Evolutionary conservation across 2,113 vertebrate species (phyloP), one percentile per base, ranked within the genome.

Genomic region (Syngnathus floridae): DNA sequence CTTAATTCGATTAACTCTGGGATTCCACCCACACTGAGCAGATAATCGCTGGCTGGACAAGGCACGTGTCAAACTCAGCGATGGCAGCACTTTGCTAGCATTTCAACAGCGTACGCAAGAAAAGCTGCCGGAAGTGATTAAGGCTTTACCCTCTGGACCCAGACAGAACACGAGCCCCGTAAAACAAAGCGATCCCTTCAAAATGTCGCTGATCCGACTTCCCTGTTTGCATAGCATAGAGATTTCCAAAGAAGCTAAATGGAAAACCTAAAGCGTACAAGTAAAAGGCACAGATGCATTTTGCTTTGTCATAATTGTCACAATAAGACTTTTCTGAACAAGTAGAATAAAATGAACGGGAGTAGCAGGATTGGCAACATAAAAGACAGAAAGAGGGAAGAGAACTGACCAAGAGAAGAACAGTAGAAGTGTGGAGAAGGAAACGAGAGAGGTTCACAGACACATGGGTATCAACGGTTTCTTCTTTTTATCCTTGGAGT

Each of bases 401-500:
- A 74, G 84, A 86, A 96, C 94, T 94, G 89, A 97, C 93, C 94
- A 91, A 92, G 84, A 81, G 83, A 87, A 75, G 86, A 90, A 90
- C 69, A 86, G 84, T 65, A 80, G 86, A 89, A 82, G 67, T 77
- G 86, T 79, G 69, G 46, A 75, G 36, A 76, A 38, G 88, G 88
- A 84, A 82, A 90, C 49, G 88, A 80, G 72, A 70, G 81, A 87
- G 88, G 79, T 87, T 95, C 91, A 98, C 87, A 99, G 78, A 90
- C 97, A 98, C 90, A 96, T 92, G 73, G 93, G 91, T 73, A 95
- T 86, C 75, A 86, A 52, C 26, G 43, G 90, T 92, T 93, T 95
- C 92, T 95, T 96, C 93, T 92, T 97, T 90, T 93, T 95, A 6
- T 92, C 94, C 88, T 96, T 98, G 35, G 91, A 91, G 84, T 97